phyloP scores from a whole-genome alignment of 2,888 invertebrate genomes.

The Oegoconia quadripuncta region DNA sequence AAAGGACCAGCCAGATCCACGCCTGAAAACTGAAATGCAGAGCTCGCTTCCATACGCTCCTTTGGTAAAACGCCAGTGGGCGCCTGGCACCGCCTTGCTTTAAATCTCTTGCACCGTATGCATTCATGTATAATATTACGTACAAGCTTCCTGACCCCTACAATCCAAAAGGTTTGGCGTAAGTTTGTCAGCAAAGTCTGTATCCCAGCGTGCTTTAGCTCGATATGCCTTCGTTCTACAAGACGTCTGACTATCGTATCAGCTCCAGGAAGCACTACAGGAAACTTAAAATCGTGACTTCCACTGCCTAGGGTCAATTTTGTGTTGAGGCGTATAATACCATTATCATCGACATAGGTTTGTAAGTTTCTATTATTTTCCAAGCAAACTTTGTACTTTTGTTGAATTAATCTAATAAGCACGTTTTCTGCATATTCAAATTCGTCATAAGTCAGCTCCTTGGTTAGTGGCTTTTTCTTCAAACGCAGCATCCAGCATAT shows the following conservation, averaged over 20 bases:
- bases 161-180: constrained; percentile 8
- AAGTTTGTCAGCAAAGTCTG: constrained; percentile 4
- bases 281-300: not conserved
- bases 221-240: not conserved
- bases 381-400: no score
- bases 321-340: no score
- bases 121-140: constrained; percentile 1
- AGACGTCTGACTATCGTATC: constrained; percentile 5
- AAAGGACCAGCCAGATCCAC: constrained; percentile 13
- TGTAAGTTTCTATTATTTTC: no score
- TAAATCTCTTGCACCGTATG: constrained; percentile 7
- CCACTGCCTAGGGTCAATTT: no score
- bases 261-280: constrained; percentile 1
- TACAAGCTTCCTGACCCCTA: constrained; percentile 1
- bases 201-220: constrained; percentile 6
- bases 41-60: constrained; percentile 3
- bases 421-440: no score
- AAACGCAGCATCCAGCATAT: no score
- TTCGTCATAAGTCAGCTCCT: no score
- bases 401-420: no score
- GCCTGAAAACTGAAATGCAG: constrained; percentile 4
- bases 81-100: not conserved
- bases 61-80: constrained; percentile 1
- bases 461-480: no score
- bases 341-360: no score